Conservation (phyloP, 2,797 vertebrate species). For the Esox lucius region DNA sequence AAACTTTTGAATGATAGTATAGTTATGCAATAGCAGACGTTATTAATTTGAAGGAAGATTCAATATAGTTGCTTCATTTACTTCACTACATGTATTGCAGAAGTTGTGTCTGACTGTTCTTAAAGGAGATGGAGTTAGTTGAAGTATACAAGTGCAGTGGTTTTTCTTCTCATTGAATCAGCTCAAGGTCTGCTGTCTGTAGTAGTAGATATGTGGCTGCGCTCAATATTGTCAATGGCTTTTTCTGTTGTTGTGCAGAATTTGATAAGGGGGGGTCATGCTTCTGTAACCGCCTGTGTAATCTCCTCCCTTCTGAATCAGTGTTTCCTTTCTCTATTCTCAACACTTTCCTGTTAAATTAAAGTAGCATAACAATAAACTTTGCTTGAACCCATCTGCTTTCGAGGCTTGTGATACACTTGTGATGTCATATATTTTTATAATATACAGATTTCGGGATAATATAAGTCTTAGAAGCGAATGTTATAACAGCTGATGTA, state of each 20-base stretch:
- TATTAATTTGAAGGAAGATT: no score
- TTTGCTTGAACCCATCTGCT: neutral
- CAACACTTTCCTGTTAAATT: constrained; percentile 41
- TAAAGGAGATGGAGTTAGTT: constrained; percentile 20
- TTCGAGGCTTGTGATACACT: neutral
- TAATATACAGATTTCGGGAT: constrained; percentile 16
- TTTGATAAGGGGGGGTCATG: constrained; percentile 72
- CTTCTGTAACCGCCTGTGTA: constrained; percentile 66
- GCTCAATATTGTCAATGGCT: constrained; percentile 75
- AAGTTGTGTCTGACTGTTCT: neutral
- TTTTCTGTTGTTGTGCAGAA: constrained; percentile 66
- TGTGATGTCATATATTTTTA: constrained; percentile 1
- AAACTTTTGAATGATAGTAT: no score
- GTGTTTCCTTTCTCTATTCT: constrained; percentile 58
- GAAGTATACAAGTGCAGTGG: constrained; percentile 25
- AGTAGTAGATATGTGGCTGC: constrained; percentile 50
- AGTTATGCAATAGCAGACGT: no score
- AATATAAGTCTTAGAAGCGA: neutral
- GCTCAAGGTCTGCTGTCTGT: constrained; percentile 48
- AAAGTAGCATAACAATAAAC: constrained; percentile 22
- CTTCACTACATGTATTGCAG: neutral
- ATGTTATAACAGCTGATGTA: constrained; percentile 7
- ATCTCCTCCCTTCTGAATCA: constrained; percentile 68
- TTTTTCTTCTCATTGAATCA: constrained; percentile 45
- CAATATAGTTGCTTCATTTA: no score